Percentiles rank a stretch among this genome's conserved stretches.
Conservation (phyloP, 2,888 invertebrate species). For the Acrobasis repandana region DNA sequence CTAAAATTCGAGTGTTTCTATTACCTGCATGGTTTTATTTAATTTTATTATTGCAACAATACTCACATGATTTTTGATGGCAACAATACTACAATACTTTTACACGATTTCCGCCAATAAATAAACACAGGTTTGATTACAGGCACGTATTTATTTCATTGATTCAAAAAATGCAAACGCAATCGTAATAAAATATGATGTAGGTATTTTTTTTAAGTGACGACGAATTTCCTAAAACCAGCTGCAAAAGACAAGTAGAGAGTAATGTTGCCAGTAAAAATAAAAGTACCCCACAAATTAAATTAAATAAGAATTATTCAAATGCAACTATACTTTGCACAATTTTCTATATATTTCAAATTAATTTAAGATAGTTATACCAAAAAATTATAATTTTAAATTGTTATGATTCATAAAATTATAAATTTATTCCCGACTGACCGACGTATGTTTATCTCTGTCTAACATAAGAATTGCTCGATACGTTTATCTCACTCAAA, state of each 20-base stretch:
- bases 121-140: background rate
- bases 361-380: no score
- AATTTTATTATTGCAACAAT: constrained; percentile 76
- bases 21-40: constrained; percentile 45
- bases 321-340: background rate
- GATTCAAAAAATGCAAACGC: background rate
- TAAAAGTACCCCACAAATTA: background rate
- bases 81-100: constrained; percentile 67
- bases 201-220: background rate
- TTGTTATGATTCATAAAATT: background rate
- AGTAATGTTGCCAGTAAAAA: constrained; percentile 34
- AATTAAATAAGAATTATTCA: background rate
- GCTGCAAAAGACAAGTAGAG: background rate
- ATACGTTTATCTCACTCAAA: constrained; percentile 25
- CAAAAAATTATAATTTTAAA: background rate
- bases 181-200: background rate
- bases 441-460: background rate
- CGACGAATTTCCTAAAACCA: background rate
- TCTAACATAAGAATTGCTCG: background rate
- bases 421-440: background rate
- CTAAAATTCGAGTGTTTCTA: constrained; percentile 64
- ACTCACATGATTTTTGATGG: constrained; percentile 66
- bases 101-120: constrained; percentile 21
- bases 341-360: no score
- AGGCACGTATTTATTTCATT: background rate